These are phyloP conservation scores for Peromyscus polionotus DNA, from an alignment of 2,113 vertebrate genomes.

Conservation along the genomic window DNA sequence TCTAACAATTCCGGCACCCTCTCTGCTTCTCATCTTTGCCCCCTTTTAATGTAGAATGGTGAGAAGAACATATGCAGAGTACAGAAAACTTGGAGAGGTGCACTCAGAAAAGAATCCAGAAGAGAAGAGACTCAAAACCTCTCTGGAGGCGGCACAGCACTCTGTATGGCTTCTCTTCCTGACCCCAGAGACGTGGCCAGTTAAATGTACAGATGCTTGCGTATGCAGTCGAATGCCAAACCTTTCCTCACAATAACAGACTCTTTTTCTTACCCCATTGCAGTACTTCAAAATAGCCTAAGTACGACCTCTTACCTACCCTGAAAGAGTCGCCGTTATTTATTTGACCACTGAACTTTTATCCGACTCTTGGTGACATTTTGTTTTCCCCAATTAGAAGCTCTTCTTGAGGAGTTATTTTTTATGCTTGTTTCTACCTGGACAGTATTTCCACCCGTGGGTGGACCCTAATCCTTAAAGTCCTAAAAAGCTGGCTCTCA, in stretches of 20 bases:
- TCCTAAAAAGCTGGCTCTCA: background rate
- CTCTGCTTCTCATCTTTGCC: background rate
- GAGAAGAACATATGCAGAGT: background rate
- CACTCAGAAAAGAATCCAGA: background rate
- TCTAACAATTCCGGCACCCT: background rate
- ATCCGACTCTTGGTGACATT: background rate
- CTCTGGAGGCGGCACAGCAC: fast-evolving
- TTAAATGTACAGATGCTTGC: background rate
- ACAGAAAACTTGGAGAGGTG: background rate
- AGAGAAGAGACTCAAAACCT: background rate
- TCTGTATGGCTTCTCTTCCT: background rate
- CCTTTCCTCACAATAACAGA: background rate
- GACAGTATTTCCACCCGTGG: background rate
- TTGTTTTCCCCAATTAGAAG: background rate
- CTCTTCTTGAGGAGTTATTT: background rate
- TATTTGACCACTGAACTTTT: background rate
- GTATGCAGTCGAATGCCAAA: fast-evolving
- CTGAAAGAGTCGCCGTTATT: background rate
- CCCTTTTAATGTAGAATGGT: background rate
- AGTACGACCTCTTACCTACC: background rate
- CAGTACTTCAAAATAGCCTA: background rate
- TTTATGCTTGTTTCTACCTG: background rate
- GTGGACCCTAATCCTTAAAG: background rate
- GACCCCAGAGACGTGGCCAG: background rate
- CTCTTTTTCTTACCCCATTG: background rate